phyloP scores from a whole-genome alignment of 1,140 invertebrate species.

The Eumeta japonica region DNA sequence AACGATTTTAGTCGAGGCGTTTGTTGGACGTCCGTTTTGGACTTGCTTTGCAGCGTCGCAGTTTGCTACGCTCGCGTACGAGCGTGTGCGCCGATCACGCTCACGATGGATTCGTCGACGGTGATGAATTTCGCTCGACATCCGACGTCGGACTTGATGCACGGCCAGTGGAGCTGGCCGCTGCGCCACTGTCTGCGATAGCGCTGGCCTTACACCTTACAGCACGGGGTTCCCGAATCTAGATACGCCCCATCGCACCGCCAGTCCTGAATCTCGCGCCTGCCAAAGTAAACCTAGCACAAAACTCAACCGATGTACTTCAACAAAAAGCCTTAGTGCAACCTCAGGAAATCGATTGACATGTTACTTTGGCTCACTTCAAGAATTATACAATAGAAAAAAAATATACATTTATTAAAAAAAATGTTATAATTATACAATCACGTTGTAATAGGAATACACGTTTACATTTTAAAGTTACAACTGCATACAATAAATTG shows the following conservation, averaged over 20 bases:
- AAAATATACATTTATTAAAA: too few species aligned
- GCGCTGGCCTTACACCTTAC: conserved; percentile 26
- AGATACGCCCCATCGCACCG: conserved; percentile 35
- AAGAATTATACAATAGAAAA: too few species aligned
- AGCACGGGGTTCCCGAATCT: conserved; percentile 36
- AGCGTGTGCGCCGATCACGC: conserved; percentile 22
- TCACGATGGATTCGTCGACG: conserved; percentile 15
- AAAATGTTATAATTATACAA: too few species aligned
- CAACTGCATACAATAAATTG: too few species aligned
- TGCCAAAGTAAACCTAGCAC: not conserved
- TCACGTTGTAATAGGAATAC: too few species aligned
- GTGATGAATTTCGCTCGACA: conserved; percentile 33
- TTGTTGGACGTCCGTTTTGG: conserved; percentile 11
- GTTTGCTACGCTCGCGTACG: not conserved
- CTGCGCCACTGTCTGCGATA: conserved; percentile 23
- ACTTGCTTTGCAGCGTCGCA: not conserved
- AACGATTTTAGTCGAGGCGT: not conserved
- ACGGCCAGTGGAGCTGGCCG: conserved; percentile 25
- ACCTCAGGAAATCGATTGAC: too few species aligned
- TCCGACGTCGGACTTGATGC: conserved; percentile 41
- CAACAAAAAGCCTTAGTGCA: too few species aligned
- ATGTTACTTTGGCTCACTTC: too few species aligned
- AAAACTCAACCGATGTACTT: not conserved
- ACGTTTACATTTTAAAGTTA: too few species aligned
- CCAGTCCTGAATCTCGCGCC: too few species aligned